Evolutionary conservation across 1,140 invertebrate species (phyloP).

Genomic region (roundworm (Caenorhabditis elegans)): DNA sequence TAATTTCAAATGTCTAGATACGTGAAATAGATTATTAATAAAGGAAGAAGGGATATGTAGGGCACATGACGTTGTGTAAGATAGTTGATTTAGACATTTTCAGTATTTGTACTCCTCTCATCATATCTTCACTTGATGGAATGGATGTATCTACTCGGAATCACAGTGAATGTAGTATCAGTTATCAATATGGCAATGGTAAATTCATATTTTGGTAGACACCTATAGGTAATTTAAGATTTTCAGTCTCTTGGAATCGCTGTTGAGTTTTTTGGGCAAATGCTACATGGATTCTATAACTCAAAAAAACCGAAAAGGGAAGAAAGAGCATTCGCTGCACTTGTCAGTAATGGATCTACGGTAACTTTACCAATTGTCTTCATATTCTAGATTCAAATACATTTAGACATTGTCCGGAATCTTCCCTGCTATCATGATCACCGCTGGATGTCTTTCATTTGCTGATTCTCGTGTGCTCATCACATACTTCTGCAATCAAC

Average conservation of each 20-base stretch:
- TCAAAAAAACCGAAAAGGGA: not conserved
- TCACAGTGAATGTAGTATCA: not conserved
- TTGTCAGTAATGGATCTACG: not conserved
- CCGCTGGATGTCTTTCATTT: not conserved
- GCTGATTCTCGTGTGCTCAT: conserved; percentile 15
- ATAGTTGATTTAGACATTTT: not conserved
- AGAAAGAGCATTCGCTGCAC: not conserved
- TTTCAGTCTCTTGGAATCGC: conserved; percentile 20
- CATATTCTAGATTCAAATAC: too few species aligned
- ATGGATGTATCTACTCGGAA: not conserved
- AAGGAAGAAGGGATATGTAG: too few species aligned
- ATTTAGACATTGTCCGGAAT: conserved; percentile 7
- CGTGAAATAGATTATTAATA: too few species aligned
- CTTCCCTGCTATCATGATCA: not conserved
- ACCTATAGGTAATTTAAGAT: too few species aligned
- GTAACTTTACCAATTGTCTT: too few species aligned
- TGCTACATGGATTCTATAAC: conserved; percentile 5
- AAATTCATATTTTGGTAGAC: too few species aligned
- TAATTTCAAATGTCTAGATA: too few species aligned
- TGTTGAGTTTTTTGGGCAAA: not conserved
- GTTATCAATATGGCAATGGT: conserved; percentile 18
- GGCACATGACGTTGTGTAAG: too few species aligned
- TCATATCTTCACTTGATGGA: not conserved
- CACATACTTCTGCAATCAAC: not conserved
- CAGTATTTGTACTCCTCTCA: not conserved